Base-by-base conservation (phyloP, 2,888 invertebrate genomes). In the Andrena hattorfiana region DNA sequence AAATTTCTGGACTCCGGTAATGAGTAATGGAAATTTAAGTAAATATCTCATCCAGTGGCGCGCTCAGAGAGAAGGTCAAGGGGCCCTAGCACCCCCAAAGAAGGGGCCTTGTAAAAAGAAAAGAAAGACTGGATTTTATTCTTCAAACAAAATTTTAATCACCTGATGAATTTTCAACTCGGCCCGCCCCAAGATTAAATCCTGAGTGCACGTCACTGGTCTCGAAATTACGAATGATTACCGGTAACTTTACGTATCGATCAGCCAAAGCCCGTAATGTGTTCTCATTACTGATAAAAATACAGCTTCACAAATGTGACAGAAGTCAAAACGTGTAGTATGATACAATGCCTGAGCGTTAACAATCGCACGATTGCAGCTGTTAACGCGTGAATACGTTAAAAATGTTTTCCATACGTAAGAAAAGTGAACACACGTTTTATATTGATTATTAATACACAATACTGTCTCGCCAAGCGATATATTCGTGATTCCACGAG, bases 371-470 rank as follows among this genome's bases (percentile, higher is more conserved):
- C 32, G 42, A 71, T 67, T 30, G n/a, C 49, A 71, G 20, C 7
- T 63, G 32, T 51, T 64, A 71, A 72, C 32, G 26, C 32, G 20
- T 35, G 72, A 73, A 26, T 68, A 62, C 83, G 10, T 77, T 77
- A 77, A 83, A 85, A 82, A 84, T 54, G 70, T 60, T 84, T 35
- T 16, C 26, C 35, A 73, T 71, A 71, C 64, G 70, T 88, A 86
- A 71, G 79, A 84, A 86, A 88, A 85, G 72, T 89, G 89, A 88
- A 88, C 87, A 88, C 87, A 88, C 81, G 63, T 77, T 79, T 85
- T 83, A 85, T 68, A 86, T 56, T 71, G 54, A 82, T 80, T 79
- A 78, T 75, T 63, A 26, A 77, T 86, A 71, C 42, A 42, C 42
- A 42, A 16, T 42, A 42, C 42, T 42, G 42, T 42, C 42, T 42